Base-by-base conservation (phyloP, 2,888 invertebrate genomes). In the Prostheceraeus crozeri region DNA sequence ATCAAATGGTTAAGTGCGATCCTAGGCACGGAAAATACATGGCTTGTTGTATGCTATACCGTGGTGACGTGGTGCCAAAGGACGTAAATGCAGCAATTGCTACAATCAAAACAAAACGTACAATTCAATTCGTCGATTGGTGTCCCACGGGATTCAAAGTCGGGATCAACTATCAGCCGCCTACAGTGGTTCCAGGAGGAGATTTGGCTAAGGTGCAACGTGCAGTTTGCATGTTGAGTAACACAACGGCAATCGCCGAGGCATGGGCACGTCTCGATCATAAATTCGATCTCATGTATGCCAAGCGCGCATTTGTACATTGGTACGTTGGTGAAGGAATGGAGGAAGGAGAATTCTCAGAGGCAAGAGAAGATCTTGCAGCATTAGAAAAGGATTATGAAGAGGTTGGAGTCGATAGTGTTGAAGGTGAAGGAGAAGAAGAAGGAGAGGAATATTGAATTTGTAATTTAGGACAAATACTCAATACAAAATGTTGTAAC, bases 81-180 rank as follows among this genome's bases (percentile, higher is more conserved):
- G 68, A 68, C 60, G 68, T 69, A 63, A 68, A 71, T 63, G 69
- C 72, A 14, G 70, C 72, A 62, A 70, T 72, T 40, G 69, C 70
- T 27, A 86, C 87, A 74, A 90, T 91, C 81, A 91, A 91, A 81
- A 89, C 89, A 69, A 90, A 89, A 81, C 83, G 82, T 65, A 77
- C 81, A 8, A 84, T 86, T 63, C 81, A 81, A 68, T 89, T 89
- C 72, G 87, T 87, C 1, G 82, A 84, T 64, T 87, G 86, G 86
- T 83, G 84, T 67, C 86, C 86, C 1, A 84, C 85, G 1, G 85
- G 86, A 63, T 86, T 87, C 72, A 86, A 86, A 79, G 67, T 69
- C 28, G 69, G 69, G 54, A 70, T 69, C 56, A 70, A 69, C 61
- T 68, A 69, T 61, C 69, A 84, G 75, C 85, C 85, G 14, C 70